These are phyloP conservation scores for Xyrauchen texanus DNA, from an alignment of 2,113 vertebrate species.

Conservation along the genomic window DNA sequence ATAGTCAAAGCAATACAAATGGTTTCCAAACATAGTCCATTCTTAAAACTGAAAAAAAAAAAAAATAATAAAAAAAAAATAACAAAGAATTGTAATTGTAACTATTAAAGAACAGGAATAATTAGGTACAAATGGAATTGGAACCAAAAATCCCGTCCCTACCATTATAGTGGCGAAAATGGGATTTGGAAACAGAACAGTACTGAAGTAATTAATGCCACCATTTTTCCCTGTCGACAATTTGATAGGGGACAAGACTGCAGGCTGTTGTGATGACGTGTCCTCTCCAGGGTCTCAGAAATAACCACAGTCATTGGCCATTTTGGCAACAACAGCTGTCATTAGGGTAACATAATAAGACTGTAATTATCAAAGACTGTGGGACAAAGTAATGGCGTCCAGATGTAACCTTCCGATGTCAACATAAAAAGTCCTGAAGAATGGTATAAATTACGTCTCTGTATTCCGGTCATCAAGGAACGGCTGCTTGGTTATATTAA, in stretches of 20 bases:
- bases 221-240: constrained; percentile 20
- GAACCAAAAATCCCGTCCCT: too few relatives aligned
- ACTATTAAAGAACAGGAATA: too few relatives aligned
- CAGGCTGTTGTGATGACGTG: constrained; percentile 11
- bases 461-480: not conserved
- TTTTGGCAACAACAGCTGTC: constrained; percentile 19
- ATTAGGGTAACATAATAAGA: constrained; percentile 36
- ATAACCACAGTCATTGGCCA: constrained; percentile 29
- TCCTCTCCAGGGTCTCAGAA: constrained; percentile 16
- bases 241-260: constrained; percentile 12
- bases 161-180: constrained; percentile 6
- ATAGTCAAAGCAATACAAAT: too few relatives aligned
- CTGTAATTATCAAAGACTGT: constrained; percentile 27
- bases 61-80: too few relatives aligned
- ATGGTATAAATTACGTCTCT: not conserved
- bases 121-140: too few relatives aligned
- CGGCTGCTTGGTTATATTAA: not conserved
- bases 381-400: constrained; percentile 22
- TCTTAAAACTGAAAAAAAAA: too few relatives aligned
- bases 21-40: too few relatives aligned
- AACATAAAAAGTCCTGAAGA: constrained; percentile 4
- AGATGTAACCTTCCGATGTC: constrained; percentile 37
- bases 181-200: constrained; percentile 2
- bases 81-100: too few relatives aligned
- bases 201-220: constrained; percentile 17